Evolutionary conservation across 2,113 vertebrate species (phyloP).

Genomic region (Anguilla japonica): DNA sequence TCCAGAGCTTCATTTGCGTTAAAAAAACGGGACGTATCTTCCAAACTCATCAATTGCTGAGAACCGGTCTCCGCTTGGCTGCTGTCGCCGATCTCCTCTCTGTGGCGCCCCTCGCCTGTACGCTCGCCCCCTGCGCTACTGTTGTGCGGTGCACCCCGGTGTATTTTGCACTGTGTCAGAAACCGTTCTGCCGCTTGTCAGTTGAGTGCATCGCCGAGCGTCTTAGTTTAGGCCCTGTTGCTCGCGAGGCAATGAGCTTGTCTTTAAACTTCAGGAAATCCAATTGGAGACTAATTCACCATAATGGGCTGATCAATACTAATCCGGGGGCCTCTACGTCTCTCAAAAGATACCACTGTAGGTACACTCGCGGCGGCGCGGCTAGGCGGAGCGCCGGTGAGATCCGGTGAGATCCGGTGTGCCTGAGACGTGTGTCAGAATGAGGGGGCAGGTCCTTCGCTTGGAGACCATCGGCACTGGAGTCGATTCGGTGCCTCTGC

Average conservation of each 20-base stretch:
- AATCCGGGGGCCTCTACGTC: conserved; percentile 54
- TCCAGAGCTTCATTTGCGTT: too few relatives aligned
- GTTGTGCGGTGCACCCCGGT: conserved; percentile 5
- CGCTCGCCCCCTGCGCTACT: not conserved
- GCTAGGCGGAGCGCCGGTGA: conserved; percentile 9
- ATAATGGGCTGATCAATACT: conserved; percentile 67
- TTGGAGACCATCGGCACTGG: not conserved
- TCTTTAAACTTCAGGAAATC: conserved; percentile 63
- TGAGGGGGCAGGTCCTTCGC: not conserved
- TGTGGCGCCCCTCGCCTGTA: not conserved
- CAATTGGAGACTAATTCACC: conserved; percentile 56
- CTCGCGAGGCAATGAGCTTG: conserved; percentile 60
- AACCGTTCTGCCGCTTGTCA: conserved; percentile 12
- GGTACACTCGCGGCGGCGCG: conserved; percentile 22
- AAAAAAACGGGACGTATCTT: too few relatives aligned
- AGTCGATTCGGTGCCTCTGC: not conserved
- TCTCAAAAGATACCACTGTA: conserved; percentile 54
- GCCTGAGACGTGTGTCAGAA: conserved; percentile 5
- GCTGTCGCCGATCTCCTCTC: not conserved
- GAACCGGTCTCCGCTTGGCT: not conserved
- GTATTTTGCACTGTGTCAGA: conserved; percentile 7
- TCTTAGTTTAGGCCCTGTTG: conserved; percentile 56
- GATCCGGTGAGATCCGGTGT: not conserved
- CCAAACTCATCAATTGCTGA: not conserved
- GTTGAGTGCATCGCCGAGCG: conserved; percentile 43